Conservation (phyloP, 2,113 vertebrate species). For the Ophiodon elongatus region DNA sequence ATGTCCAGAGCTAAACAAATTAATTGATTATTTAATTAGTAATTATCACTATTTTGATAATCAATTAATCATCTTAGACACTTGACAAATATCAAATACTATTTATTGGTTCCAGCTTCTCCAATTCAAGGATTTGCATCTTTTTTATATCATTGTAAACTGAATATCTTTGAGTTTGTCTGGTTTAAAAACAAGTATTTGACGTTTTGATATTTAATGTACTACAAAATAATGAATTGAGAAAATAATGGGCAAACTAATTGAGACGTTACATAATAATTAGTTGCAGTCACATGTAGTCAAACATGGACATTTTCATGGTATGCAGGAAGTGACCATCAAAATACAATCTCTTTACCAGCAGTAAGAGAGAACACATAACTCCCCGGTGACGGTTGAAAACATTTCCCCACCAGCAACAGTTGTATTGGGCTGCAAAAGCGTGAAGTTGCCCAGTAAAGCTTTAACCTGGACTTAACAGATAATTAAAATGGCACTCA, state of each 20-base stretch:
- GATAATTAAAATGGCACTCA: neutral
- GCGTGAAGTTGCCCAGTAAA: neutral
- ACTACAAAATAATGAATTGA: neutral
- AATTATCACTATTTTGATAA: neutral
- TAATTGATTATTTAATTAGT: neutral
- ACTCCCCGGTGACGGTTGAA: neutral
- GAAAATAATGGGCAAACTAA: neutral
- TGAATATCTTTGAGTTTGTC: neutral
- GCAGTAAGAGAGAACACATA: neutral
- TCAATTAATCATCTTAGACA: neutral
- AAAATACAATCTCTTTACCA: neutral
- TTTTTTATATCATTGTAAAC: neutral
- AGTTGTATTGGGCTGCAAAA: slow-evolving; percentile 6
- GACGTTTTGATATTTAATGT: neutral
- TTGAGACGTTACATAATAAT: neutral
- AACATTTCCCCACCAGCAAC: neutral
- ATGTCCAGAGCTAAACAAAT: neutral
- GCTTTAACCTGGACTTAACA: neutral
- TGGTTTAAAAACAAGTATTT: neutral
- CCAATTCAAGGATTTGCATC: neutral
- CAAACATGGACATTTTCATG: neutral
- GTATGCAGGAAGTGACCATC: neutral
- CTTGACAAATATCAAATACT: neutral
- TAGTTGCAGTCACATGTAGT: neutral
- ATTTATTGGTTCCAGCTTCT: neutral